Evolutionary conservation across 1,140 invertebrate species (phyloP), one percentile per base, ranked within the genome.

Genomic region (Lepidostoma basale): DNA sequence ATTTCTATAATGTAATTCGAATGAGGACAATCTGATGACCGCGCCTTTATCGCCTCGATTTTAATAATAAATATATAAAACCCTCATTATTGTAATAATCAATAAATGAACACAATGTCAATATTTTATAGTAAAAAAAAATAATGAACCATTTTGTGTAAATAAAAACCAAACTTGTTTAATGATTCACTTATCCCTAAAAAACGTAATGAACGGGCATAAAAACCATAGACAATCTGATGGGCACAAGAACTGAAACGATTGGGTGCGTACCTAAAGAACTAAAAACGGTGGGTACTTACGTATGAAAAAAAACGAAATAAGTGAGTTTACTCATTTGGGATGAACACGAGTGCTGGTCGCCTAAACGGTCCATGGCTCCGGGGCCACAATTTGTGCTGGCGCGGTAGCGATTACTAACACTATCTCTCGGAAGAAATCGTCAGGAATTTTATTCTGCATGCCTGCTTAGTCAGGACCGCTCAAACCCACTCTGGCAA

Each of bases 371-470:
- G 59, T 71, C 30, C 59, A 54, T 65, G 63, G 70, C 70, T 68
- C 66, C 45, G 42, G 67, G 70, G 65, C 33, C 40, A 62, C 66
- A 72, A 72, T 72, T 72, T 72, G 70, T 72, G 65, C 56, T 65
- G 65, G 60, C 60, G 49, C 70, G 65, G 70, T 72, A 72, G 70
- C 70, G 68, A 68, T 72, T 68, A 42, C 63, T 60, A 36, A 12
- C 22, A 20, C 56, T 62, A 66, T 72, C 67, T 71, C 69, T 65
- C 40, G 25, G 18, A 25, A 33, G 28, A 68, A 65, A 72, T 72
- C 70, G 52, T 42, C 45, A 54, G 70, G 70, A 68, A 65, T 72
- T 70, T 72, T 68, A 65, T 68, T 62, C 58, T 59, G 36, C 39
- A 25, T 54, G 68, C 39, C 56, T 25, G 63, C 56, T 47, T 44